These are phyloP conservation scores for Euleptes europaea DNA, from an alignment of 2,113 vertebrate genomes.

Conservation along the genomic window DNA sequence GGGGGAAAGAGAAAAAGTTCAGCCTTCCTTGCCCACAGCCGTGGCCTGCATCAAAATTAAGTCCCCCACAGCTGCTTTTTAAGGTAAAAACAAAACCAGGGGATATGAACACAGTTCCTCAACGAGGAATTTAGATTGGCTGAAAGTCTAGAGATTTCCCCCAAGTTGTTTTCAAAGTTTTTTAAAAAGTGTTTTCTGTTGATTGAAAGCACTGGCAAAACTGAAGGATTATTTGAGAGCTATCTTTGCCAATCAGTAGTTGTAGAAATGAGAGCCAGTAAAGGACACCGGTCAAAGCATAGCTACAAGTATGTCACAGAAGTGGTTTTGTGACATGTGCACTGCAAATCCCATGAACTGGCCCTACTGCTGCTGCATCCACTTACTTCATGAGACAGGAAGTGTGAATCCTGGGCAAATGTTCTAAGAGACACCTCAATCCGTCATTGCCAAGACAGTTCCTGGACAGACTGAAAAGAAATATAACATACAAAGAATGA, in stretches of 20 bases:
- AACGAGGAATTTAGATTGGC: no score
- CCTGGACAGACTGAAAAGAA: conserved; percentile 69
- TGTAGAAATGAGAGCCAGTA: no score
- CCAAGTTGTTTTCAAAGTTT: background rate
- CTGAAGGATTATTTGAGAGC: background rate
- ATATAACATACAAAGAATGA: background rate
- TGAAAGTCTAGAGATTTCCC: no score
- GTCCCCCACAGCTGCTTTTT: no score
- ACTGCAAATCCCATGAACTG: background rate
- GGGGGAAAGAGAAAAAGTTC: no score
- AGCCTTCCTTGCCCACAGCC: no score
- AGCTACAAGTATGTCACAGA: background rate
- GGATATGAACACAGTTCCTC: no score
- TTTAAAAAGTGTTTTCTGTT: background rate
- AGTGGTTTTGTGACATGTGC: background rate
- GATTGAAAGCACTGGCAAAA: background rate
- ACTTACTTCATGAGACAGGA: conserved; percentile 73
- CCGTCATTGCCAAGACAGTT: conserved; percentile 70
- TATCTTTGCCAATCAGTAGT: background rate
- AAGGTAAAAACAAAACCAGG: no score
- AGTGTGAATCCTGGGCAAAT: conserved; percentile 38
- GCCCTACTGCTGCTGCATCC: fast-evolving
- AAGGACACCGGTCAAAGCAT: no score
- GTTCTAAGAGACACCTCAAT: conserved; percentile 59
- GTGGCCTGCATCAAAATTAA: no score